A percentile compares a stretch with the other conserved stretches of the same genome.
phyloP scores from a whole-genome alignment of 2,797 vertebrate species.

The Siniperca undulata region DNA sequence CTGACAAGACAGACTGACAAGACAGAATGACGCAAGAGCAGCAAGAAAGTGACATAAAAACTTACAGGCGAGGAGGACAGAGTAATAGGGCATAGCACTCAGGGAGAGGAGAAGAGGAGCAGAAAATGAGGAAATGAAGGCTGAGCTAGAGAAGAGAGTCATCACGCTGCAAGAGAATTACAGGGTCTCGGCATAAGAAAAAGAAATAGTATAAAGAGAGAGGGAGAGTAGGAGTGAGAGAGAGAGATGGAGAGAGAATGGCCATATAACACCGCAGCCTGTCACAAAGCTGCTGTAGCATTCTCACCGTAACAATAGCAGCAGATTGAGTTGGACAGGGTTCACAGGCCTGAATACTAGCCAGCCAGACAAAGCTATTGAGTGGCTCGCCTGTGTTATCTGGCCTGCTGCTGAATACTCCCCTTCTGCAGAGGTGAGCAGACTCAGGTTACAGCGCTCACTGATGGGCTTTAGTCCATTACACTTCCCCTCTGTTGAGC shows the following conservation, averaged over 20 bases:
- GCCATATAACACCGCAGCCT: constrained; percentile 54
- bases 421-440: constrained; percentile 58
- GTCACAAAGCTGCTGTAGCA: constrained; percentile 72
- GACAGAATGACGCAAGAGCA: constrained; percentile 27
- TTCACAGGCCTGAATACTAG: constrained; percentile 77
- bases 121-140: constrained; percentile 54
- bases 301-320: constrained; percentile 76
- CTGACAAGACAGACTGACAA: constrained; percentile 48
- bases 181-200: constrained; percentile 28
- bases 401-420: constrained; percentile 62
- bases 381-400: constrained; percentile 70
- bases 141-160: constrained; percentile 31
- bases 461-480: constrained; percentile 60
- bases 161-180: constrained; percentile 43
- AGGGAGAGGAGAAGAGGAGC: constrained; percentile 31
- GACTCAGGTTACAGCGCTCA: constrained; percentile 65
- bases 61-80: constrained; percentile 14
- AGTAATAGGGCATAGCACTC: constrained; percentile 37
- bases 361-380: constrained; percentile 75
- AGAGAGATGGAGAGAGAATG: constrained; percentile 45
- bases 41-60: constrained; percentile 38
- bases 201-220: constrained; percentile 42
- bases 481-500: constrained; percentile 42
- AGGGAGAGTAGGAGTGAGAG: not conserved
- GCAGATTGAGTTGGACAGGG: constrained; percentile 83